A percentile compares a stretch with the other conserved stretches of the same genome.
These are phyloP conservation scores for Daubentonia madagascariensis DNA, from an alignment of 2,113 vertebrate species.

Conservation along the genomic window DNA sequence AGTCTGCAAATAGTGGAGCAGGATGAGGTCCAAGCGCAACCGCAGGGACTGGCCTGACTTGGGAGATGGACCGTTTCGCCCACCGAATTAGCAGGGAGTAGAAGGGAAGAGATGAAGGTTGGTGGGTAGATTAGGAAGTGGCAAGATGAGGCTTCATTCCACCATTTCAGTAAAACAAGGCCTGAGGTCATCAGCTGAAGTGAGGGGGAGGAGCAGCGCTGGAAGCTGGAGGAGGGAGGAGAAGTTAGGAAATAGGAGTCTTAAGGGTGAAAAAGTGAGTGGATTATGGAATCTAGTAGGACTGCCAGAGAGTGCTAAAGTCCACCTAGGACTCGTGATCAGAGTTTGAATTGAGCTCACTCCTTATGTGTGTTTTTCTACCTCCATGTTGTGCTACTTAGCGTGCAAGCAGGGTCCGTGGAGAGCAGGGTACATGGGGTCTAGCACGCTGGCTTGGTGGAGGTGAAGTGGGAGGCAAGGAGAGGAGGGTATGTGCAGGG, in stretches of 20 bases:
- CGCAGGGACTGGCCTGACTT: neutral
- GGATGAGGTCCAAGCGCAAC: neutral
- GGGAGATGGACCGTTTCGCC: neutral
- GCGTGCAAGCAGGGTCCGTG: too few relatives aligned
- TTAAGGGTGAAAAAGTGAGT: neutral
- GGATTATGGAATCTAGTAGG: neutral
- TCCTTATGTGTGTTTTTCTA: neutral
- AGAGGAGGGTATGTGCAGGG: neutral
- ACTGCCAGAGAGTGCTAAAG: neutral
- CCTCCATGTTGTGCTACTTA: neutral
- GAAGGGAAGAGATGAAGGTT: neutral
- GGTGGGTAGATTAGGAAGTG: neutral
- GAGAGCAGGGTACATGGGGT: neutral
- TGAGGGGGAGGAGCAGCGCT: neutral
- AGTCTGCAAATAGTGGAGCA: neutral
- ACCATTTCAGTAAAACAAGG: neutral
- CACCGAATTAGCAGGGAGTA: too few relatives aligned
- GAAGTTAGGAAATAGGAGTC: neutral
- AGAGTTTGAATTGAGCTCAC: neutral
- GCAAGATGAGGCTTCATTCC: neutral
- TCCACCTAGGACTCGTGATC: neutral
- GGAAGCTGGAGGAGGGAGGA: neutral
- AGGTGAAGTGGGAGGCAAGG: neutral
- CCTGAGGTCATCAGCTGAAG: neutral
- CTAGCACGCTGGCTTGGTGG: fast-evolving